Evolutionary conservation across 2,797 vertebrate genomes (phyloP), one percentile per base, ranked within the genome.

Genomic region (Oreochromis grahami): DNA sequence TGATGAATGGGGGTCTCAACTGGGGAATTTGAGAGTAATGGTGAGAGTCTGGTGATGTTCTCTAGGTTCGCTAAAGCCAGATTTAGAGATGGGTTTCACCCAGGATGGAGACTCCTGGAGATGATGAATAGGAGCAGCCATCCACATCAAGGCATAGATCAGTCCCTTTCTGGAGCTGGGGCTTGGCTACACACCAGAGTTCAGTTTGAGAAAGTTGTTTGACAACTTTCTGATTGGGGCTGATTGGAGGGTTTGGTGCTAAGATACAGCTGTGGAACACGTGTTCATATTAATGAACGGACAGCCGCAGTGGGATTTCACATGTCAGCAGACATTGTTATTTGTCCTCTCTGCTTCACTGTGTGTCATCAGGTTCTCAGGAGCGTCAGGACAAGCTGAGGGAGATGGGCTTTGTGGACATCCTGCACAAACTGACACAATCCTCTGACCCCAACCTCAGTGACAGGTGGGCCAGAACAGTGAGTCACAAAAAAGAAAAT

Each of bases 331-430:
- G 63, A 65, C 15, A 9, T 19, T 55, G 24, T n/a, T 50, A 6
- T 10, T 41, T 21, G 6, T 17, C 8, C 1, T 56, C 12, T 79
- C 9, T 79, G 14, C 10, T 32, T 8, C 6, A 0, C 77, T 7
- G 3, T 52, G 43, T 76, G 8, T 43, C 1, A 8, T 26, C 89
- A 99, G 98, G 98, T 90, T 99, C 98, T 91, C 98, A 99, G 93
- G 98, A 98, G 87, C 98, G 98, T 38, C 98, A 99, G 84, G 98
- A 99, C 94, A 99, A 99, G 91, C 96, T 99, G 86, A 97, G 97
- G 93, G 98, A 99, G 93, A 97, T 99, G 96, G 98, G 98, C 90
- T 98, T 99, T 56, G 98, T 99, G 86, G 98, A 99, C 94, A 97
- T 99, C 91, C 96, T 99, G 89, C 98, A 99, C 94, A 99, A 99